These are phyloP conservation scores for Habroteleia sp. DNA, from an alignment of 2,888 invertebrate species.

Conservation along the genomic window DNA sequence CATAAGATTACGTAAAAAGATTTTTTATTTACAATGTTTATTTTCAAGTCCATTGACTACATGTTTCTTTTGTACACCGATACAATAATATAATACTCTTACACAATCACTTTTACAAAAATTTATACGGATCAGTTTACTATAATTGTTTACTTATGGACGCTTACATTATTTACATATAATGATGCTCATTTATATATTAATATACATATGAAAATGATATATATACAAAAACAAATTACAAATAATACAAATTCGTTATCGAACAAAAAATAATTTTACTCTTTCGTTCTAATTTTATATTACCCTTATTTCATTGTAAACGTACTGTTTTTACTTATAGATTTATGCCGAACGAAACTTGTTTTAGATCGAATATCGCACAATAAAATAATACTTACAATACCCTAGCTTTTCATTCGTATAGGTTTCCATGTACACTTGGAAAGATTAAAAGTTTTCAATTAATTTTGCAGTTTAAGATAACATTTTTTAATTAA, in stretches of 20 bases:
- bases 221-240: conserved; percentile 53
- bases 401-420: conserved; percentile 8
- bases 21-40: conserved; percentile 56
- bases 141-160: conserved; percentile 26
- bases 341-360: conserved; percentile 27
- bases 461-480: conserved; percentile 11
- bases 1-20: conserved; percentile 48
- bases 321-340: conserved; percentile 24
- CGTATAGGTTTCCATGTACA: conserved; percentile 49
- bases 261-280: conserved; percentile 1
- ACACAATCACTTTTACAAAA: conserved; percentile 59
- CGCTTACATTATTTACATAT: conserved; percentile 48
- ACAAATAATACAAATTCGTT: conserved; percentile 28
- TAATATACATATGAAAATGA: conserved; percentile 49
- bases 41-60: conserved; percentile 48
- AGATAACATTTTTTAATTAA: conserved; percentile 1
- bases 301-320: neutral
- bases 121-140: conserved; percentile 33
- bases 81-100: conserved; percentile 53
- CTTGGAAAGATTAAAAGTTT: conserved; percentile 24
- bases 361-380: conserved; percentile 25
- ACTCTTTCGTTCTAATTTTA: neutral
- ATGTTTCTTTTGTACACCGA: conserved; percentile 55
- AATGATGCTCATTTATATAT: conserved; percentile 42
- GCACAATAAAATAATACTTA: conserved; percentile 33